Evolutionary conservation across 53 echinoderm and acorn worm species (phyloP), one percentile per base, ranked within the genome.

Genomic region (Holothuria leucospilota): DNA sequence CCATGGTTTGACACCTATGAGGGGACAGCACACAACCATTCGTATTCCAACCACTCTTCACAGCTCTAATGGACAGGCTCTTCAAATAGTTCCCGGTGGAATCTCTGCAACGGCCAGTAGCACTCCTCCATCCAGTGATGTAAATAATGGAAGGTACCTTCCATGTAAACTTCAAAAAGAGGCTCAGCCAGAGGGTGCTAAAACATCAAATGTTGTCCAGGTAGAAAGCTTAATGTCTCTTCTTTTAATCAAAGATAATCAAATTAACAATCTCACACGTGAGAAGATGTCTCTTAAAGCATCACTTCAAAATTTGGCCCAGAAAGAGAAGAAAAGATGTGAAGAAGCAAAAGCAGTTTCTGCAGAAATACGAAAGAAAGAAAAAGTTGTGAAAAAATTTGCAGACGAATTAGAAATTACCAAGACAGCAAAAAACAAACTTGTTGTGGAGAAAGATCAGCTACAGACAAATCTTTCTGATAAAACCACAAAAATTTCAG

Each of bases 151-250:
- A 15, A 15, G 8, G 18, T 51, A 24, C 53, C 9, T 24, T 9
- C 51, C 52, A 42, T 52, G 13, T 9, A 75, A 51, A 24, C 51
- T 24, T 26, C 75, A 75, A 25, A 75, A 80, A 60, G 30, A 13
- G 15, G 21, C 60, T 12, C 38, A 61, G 62, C 12, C 61, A 59
- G 30, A 38, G 26, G 30, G 56, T 6, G 52, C 51, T 0, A 61
- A 38, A 24, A 59, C 59, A 10, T 59, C 59, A 38, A 60, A 59
- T 61, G 9, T 21, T 16, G 61, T 27, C 11, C 80, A 80, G 80
- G 30, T 29, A 15, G 80, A 80, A 15, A 80, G 59, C 12, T 39
- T 80, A 59, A 80, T 80, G 80, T 56, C 52, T 20, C 80, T 80
- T 38, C 29, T 80, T 29, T 59, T 80, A 59, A 59, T 29, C 39